Evolutionary conservation across 2,797 vertebrate species (phyloP).

Genomic region (Labroides dimidiatus): DNA sequence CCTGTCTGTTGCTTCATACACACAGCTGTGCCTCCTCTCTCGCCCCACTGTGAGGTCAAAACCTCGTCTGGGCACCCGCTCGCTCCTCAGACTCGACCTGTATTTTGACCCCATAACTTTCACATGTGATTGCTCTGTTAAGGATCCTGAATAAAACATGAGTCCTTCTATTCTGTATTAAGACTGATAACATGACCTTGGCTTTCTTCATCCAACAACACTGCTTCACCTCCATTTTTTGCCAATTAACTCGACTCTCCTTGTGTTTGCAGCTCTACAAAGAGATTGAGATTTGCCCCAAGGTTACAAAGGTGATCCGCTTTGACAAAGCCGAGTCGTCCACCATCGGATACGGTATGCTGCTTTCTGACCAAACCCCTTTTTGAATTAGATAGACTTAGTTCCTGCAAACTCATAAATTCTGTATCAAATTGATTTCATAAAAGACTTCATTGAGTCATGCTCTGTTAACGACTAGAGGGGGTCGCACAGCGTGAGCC

Average conservation of each 20-base stretch:
- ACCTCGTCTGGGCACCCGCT: slow-evolving; percentile 40
- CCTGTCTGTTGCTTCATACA: slow-evolving; percentile 58
- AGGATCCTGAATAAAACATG: slow-evolving; percentile 71
- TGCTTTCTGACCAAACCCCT: slow-evolving; percentile 12
- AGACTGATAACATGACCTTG: slow-evolving; percentile 50
- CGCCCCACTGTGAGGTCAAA: slow-evolving; percentile 36
- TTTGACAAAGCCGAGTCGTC: slow-evolving; percentile 89
- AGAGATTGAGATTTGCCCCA: slow-evolving; percentile 96
- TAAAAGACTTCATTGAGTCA: slow-evolving; percentile 63
- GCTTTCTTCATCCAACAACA: slow-evolving; percentile 22
- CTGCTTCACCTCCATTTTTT: slow-evolving; percentile 8
- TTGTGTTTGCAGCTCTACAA: slow-evolving; percentile 89
- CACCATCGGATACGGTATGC: slow-evolving; percentile 90
- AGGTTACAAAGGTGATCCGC: slow-evolving; percentile 87
- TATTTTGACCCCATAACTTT: slow-evolving; percentile 60
- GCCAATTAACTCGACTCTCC: slow-evolving; percentile 36
- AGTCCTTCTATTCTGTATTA: slow-evolving; percentile 45
- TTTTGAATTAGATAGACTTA: slow-evolving; percentile 10
- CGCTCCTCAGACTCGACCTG: slow-evolving; percentile 50
- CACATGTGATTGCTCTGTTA: slow-evolving; percentile 44
- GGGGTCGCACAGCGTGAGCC: slow-evolving; percentile 13
- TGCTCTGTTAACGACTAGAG: slow-evolving; percentile 56
- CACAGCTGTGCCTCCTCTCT: slow-evolving; percentile 71
- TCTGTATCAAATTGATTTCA: slow-evolving; percentile 57
- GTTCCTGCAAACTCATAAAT: slow-evolving; percentile 14